phyloP scores from a whole-genome alignment of 2,888 invertebrate species.

The Agrotis clavis region DNA sequence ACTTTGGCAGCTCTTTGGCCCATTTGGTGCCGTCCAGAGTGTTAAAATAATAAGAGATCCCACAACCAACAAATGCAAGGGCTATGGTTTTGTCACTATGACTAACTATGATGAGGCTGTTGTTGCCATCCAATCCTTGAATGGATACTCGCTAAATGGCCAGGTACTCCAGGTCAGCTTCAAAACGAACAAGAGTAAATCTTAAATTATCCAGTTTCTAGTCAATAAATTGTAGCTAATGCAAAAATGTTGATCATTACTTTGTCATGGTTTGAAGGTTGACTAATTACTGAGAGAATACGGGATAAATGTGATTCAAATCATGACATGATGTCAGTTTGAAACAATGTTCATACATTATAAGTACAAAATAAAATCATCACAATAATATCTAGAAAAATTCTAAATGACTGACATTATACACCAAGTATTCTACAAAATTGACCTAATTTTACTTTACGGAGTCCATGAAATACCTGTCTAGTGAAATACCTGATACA shows the following conservation, averaged over 20 bases:
- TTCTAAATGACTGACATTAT: constrained; percentile 65
- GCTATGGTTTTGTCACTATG: constrained; percentile 99
- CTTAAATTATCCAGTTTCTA: constrained; percentile 88
- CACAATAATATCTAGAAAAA: constrained; percentile 64
- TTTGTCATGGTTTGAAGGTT: constrained; percentile 88
- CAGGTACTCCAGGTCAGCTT: constrained; percentile 99
- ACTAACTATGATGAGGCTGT: constrained; percentile 99
- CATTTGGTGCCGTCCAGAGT: constrained; percentile 99
- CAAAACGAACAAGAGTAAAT: constrained; percentile 97
- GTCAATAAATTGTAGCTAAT: constrained; percentile 91
- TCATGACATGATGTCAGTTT: constrained; percentile 80
- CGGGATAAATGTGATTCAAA: constrained; percentile 78
- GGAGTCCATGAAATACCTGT: constrained; percentile 65
- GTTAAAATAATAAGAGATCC: constrained; percentile 99
- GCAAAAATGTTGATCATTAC: constrained; percentile 90
- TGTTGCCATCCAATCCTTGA: constrained; percentile 98
- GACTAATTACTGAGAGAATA: constrained; percentile 79
- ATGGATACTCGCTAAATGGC: constrained; percentile 98
- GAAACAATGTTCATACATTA: constrained; percentile 70
- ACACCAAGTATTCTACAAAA: constrained; percentile 66
- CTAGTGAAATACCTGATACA: constrained; percentile 64
- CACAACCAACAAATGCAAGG: constrained; percentile 99
- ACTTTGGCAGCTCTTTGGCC: constrained; percentile 98
- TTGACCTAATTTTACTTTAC: constrained; percentile 67
- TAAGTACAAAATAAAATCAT: constrained; percentile 80